Evolutionary conservation across 2,113 vertebrate genomes (phyloP).

Genomic region (Bucco capensis): DNA sequence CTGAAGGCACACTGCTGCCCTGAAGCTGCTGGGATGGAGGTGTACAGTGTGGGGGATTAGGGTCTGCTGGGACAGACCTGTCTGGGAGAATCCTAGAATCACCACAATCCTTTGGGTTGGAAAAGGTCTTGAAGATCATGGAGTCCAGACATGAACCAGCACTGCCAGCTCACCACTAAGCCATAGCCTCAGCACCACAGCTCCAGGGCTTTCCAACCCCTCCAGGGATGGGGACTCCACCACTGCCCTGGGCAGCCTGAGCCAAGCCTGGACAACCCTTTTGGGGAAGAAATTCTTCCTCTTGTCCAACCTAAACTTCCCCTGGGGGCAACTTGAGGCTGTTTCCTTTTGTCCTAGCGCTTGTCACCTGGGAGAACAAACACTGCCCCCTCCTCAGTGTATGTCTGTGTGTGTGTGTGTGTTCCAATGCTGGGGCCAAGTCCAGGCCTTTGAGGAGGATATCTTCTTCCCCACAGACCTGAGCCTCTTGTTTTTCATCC

Average conservation of each 20-base stretch:
- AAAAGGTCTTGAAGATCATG: not conserved
- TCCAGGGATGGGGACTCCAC: not conserved
- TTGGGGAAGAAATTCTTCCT: not conserved
- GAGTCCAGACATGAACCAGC: not conserved
- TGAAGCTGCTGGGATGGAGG: rapidly evolving
- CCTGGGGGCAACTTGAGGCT: not conserved
- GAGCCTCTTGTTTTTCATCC: not conserved
- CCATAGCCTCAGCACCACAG: not conserved
- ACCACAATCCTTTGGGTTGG: not conserved
- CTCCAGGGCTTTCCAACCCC: not conserved
- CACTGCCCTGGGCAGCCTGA: not conserved
- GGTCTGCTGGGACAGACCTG: not conserved
- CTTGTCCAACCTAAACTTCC: not conserved
- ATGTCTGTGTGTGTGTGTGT: too few relatives aligned
- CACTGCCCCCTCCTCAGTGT: not conserved
- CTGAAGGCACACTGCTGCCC: not conserved
- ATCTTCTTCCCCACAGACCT: not conserved
- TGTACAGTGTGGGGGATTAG: rapidly evolving
- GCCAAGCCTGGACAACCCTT: not conserved
- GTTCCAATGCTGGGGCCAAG: not conserved
- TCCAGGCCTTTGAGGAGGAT: not conserved
- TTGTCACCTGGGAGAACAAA: not conserved
- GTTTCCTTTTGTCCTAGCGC: not conserved
- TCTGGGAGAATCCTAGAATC: not conserved
- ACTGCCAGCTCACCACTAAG: not conserved